Evolutionary conservation across 2,113 vertebrate genomes (phyloP), one percentile per base, ranked within the genome.

Genomic region (Erythrocebus patas): DNA sequence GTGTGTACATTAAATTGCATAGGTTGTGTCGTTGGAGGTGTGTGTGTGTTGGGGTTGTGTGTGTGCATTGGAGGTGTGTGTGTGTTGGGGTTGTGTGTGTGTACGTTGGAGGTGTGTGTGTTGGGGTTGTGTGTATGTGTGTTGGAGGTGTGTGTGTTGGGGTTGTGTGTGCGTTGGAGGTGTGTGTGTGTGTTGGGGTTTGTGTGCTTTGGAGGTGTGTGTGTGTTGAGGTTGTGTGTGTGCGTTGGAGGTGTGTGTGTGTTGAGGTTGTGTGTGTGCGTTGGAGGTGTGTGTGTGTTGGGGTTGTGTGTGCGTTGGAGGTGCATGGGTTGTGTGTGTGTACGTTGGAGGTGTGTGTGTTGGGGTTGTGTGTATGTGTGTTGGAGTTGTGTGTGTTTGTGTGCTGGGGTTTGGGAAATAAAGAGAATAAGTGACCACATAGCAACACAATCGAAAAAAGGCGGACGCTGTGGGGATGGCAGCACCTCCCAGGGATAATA

Each of bases 41-140:
- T 73, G n/a, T 73, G 38, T 6, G 6, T 6, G 2, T 22, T n/a
- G 27, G 0, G 10, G 7, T 0, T 17, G 5, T 1, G 22, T 8
- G 52, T 25, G 13, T 43, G 22, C 4, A 1, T 40, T 40, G 40
- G 40, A 4, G 40, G 22, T 8, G 52, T 25, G 10, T 43, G 22
- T 0, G 27, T 27, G 73, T 11, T 8, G 61, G 5, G 61, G 10
- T 13, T 59, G 13, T 30, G 27, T 7, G 0, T 4, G 4, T 10
- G 8, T 11, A 2, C 9, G 3, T 40, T 0, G 35, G 8, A 48
- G 48, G 11, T 48, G 43, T 45, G 43, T 0, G 27, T 10, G 7
- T 2, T 27, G 7, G 0, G 2, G 57, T 59, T 5, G 64, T 35
- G 64, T 68, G 64, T n/a, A 30, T 38, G 68, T 8, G 11, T 16